Evolutionary conservation across 2,797 vertebrate genomes (phyloP), one percentile per base, ranked within the genome.

Genomic region (Psittacula derbiana): DNA sequence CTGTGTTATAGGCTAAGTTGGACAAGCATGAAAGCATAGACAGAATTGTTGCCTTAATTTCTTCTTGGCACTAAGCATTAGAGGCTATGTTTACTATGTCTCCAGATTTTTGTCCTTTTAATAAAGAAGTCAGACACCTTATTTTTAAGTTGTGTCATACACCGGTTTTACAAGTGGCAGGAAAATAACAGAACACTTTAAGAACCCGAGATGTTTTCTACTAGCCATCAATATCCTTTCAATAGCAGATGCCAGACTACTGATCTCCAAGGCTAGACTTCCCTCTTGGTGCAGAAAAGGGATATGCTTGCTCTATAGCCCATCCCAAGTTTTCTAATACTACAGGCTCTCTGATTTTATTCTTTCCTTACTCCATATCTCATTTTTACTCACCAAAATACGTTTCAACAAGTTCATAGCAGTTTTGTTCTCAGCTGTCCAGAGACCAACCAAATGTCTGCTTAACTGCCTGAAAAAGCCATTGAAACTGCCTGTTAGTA

Each of bases 371-470:
- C 28, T 72, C 28, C 10, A 16, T 21, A 81, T 27, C 36, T 17
- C 1, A 1, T 19, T 86, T 91, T 65, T 92, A 94, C 96, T 97
- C 96, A 99, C 99, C 98, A 99, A 98, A 95, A 99, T 99, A 95
- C 99, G 99, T 95, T 99, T 99, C 88, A 99, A 97, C 88, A 99
- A 98, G 97, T 99, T 99, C 97, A 99, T 97, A 87, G 99, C 99
- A n/a, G 98, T 98, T 62, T 98, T 97, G 95, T 99, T 99, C 93
- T 99, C 99, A 86, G 99, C 99, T 38, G 98, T 99, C 99, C 99
- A 99, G 80, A 99, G 98, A 79, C 99, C 99, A 96, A 99, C 99
- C 96, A 99, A 98, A 97, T 99, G 99, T 93, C 99, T 99, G 97
- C 99, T 99, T 95, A 99, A 97, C 97, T 99, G 99, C 95, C 99